Conservation (phyloP, 2,113 vertebrate species). For the Burhinus oedicnemus region DNA sequence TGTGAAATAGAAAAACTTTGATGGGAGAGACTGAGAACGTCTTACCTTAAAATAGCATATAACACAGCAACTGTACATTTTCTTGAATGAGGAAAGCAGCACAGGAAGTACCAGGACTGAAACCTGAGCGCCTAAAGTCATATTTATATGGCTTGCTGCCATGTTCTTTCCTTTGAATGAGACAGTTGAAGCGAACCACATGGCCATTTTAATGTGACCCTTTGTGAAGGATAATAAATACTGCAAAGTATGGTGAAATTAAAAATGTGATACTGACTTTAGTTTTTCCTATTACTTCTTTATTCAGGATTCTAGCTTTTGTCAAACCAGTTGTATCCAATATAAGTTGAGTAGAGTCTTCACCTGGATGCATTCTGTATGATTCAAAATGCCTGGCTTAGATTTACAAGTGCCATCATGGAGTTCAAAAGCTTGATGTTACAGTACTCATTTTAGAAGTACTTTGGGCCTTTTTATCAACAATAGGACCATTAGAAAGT, state of each 20-base stretch:
- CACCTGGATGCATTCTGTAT: neutral
- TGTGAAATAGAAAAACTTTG: neutral
- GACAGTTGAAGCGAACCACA: neutral
- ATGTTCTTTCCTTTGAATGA: neutral
- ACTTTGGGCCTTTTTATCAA: neutral
- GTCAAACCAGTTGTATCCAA: neutral
- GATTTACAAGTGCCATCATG: neutral
- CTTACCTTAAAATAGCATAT: neutral
- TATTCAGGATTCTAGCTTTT: neutral
- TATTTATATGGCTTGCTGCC: neutral
- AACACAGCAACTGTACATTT: neutral
- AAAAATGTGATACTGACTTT: neutral
- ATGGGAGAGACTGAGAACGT: neutral
- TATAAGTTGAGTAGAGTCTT: neutral
- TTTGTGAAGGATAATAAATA: neutral
- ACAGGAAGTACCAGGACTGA: neutral
- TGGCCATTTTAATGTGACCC: neutral
- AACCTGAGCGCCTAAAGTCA: neutral
- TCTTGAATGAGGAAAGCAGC: neutral
- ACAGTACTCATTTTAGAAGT: neutral
- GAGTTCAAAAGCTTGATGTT: neutral
- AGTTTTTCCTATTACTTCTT: neutral
- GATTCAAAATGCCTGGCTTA: neutral
- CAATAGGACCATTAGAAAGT: neutral
- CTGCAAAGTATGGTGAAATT: neutral